phyloP scores from a whole-genome alignment of 2,888 invertebrate genomes.

The Orchestes rusci region DNA sequence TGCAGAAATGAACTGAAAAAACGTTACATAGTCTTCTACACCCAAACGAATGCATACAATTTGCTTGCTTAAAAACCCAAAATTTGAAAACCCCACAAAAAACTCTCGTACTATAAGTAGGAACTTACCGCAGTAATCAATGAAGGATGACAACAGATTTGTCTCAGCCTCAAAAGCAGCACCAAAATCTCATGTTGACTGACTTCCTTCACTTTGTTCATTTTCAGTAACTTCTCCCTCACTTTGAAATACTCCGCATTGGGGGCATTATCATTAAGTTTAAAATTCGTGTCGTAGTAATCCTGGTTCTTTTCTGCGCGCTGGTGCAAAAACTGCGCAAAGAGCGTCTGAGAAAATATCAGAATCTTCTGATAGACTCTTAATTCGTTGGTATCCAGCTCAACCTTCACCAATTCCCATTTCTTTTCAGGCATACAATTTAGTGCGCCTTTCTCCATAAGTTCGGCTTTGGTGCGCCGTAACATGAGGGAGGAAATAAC shows the following conservation, averaged over 20 bases:
- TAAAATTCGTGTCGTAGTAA: slow-evolving; percentile 16
- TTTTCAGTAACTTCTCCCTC: slow-evolving; percentile 55
- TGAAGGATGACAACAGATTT: slow-evolving; percentile 84
- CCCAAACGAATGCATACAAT: too few species aligned
- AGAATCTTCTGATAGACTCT: slow-evolving; percentile 71
- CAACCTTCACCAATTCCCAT: slow-evolving; percentile 52
- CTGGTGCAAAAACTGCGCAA: slow-evolving; percentile 70
- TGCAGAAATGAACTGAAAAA: too few species aligned
- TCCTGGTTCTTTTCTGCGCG: slow-evolving; percentile 58
- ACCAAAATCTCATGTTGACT: slow-evolving; percentile 64
- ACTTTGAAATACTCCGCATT: slow-evolving; percentile 52
- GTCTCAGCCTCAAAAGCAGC: slow-evolving; percentile 74
- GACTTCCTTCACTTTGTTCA: slow-evolving; percentile 49
- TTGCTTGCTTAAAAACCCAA: too few species aligned
- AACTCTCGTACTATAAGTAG: too few species aligned
- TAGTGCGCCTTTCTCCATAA: slow-evolving; percentile 58
- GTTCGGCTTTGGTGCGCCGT: slow-evolving; percentile 78
- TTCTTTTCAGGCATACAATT: slow-evolving; percentile 55
- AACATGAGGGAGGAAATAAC: slow-evolving; percentile 80
- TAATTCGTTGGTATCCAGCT: slow-evolving; percentile 62
- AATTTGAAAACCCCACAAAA: too few species aligned
- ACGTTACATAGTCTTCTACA: too few species aligned
- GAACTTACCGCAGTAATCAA: slow-evolving; percentile 60
- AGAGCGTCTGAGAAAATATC: slow-evolving; percentile 65
- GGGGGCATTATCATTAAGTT: slow-evolving; percentile 16